Conservation (phyloP, 2,113 vertebrate genomes). For the Chloropsis cyanopogon region DNA sequence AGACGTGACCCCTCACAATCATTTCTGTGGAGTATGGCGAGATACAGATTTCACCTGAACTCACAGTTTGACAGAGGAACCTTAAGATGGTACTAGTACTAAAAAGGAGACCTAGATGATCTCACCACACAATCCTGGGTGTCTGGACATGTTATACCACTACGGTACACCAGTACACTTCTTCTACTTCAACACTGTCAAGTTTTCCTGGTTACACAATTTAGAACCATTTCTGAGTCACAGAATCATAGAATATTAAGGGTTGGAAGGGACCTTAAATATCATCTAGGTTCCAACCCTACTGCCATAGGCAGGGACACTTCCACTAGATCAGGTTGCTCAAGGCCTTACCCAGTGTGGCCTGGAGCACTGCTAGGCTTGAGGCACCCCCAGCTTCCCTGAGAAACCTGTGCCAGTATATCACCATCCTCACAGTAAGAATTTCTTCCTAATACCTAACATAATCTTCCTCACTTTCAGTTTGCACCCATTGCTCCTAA, state of each 20-base stretch:
- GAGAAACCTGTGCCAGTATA: not conserved
- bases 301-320: not conserved
- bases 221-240: not conserved
- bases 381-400: not conserved
- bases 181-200: not conserved
- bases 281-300: not conserved
- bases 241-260: not conserved
- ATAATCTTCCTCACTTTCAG: not conserved
- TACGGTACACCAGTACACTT: fast-evolving
- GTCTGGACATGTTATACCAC: not conserved
- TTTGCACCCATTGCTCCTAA: not conserved
- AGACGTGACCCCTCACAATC: fast-evolving
- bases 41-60: not conserved
- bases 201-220: not conserved
- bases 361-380: not conserved
- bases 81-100: not conserved
- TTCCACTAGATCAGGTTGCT: not conserved
- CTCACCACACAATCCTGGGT: not conserved
- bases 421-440: not conserved
- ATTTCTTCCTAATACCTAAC: not conserved
- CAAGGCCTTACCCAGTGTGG: not conserved
- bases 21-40: fast-evolving
- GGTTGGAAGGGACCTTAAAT: not conserved
- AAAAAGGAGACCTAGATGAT: not conserved
- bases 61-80: not conserved